These are phyloP conservation scores for Poeciliopsis retropinna DNA, from an alignment of 2,113 vertebrate species.

Conservation along the genomic window DNA sequence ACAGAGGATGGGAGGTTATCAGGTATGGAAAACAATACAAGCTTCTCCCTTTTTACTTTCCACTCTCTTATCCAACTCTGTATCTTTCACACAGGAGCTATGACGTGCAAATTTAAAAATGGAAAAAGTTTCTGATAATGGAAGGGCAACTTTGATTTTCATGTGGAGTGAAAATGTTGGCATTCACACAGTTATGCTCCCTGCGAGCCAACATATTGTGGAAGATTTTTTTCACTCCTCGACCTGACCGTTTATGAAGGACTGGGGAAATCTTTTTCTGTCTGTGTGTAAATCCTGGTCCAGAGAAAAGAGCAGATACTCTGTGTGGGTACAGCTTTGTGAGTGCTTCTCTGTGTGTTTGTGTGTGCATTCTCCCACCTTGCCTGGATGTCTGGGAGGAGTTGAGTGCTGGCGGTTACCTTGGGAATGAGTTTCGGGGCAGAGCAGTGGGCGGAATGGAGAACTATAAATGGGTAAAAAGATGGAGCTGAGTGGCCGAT, in stretches of 20 bases:
- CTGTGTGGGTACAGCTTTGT: constrained; percentile 6
- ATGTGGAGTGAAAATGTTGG: constrained; percentile 25
- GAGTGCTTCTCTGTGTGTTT: constrained; percentile 23
- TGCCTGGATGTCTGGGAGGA: constrained; percentile 61
- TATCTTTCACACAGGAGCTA: constrained; percentile 5
- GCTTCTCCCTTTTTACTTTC: constrained; percentile 62
- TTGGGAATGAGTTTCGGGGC: constrained; percentile 56
- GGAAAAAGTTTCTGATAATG: constrained; percentile 37
- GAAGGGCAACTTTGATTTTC: constrained; percentile 48
- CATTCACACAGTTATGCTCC: constrained; percentile 32
- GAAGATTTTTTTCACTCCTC: constrained; percentile 32
- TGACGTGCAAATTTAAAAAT: constrained; percentile 29
- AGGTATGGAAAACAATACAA: constrained; percentile 74
- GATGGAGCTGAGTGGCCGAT: constrained; percentile 50
- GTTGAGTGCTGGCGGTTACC: constrained; percentile 60
- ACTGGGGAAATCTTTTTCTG: constrained; percentile 17
- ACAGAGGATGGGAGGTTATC: constrained; percentile 79
- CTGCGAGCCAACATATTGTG: constrained; percentile 11
- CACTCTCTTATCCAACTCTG: constrained; percentile 25
- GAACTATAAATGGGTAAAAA: constrained; percentile 57
- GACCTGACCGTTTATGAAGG: constrained; percentile 10
- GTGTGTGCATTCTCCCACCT: constrained; percentile 42
- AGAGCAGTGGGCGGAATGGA: constrained; percentile 44
- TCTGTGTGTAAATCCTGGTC: constrained; percentile 29
- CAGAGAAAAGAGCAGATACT: constrained; percentile 13